phyloP scores from a whole-genome alignment of 2,113 vertebrate genomes.

The Cavia porcellus region DNA sequence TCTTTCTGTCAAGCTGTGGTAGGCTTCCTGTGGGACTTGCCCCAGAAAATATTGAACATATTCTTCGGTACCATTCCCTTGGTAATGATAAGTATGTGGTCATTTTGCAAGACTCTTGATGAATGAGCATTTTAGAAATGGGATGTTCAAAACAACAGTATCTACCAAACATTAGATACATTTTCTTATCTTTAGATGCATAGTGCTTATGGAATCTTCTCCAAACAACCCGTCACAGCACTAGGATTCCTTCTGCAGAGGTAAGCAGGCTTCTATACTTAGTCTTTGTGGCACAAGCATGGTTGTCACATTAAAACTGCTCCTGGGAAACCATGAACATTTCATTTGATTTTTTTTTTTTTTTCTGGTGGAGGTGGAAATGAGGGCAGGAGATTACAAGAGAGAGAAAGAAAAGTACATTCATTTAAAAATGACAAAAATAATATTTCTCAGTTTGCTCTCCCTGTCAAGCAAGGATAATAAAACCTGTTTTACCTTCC shows the following conservation, averaged over 20 bases:
- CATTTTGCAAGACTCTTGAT: constrained; percentile 23
- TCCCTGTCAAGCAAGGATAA: constrained; percentile 14
- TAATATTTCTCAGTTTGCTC: neutral
- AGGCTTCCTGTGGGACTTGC: neutral
- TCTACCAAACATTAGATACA: neutral
- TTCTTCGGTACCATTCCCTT: neutral
- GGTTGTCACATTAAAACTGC: neutral
- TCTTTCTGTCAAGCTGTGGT: neutral
- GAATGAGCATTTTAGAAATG: constrained; percentile 39
- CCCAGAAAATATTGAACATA: neutral
- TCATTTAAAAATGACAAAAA: constrained; percentile 61
- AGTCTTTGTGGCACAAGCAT: neutral
- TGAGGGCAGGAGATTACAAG: constrained; percentile 37
- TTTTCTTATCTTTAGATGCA: neutral
- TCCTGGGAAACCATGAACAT: neutral
- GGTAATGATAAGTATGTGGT: neutral
- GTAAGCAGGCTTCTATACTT: neutral
- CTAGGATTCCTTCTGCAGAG: neutral
- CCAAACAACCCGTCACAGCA: neutral
- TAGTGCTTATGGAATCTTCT: neutral
- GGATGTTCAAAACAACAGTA: neutral
- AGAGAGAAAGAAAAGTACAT: constrained; percentile 34
- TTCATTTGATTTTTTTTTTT: neutral
- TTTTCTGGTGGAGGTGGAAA: neutral
- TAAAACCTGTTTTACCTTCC: constrained; percentile 41